Evolutionary conservation across 2,113 vertebrate genomes (phyloP), one percentile per base, ranked within the genome.

Genomic region (Morone chrysops): DNA sequence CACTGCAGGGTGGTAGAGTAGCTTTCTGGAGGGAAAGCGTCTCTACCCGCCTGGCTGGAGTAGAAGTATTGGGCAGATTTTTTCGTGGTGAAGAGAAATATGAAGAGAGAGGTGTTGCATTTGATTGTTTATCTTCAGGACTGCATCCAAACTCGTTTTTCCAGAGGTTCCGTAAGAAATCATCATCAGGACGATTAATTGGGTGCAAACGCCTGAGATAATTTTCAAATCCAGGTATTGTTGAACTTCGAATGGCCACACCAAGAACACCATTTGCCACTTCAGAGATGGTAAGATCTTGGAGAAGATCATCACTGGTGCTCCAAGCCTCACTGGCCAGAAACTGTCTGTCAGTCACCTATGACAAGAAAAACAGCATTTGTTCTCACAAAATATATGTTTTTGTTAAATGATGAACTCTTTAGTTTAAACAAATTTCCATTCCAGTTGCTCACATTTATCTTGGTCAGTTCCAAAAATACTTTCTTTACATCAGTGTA

Each of bases 291-390:
- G 82, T 59, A 1, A 70, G 48, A 56, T 94, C 89, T 71, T 74
- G 60, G 41, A 95, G 71, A 40, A 95, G 71, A 47, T 87, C 47
- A 5, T 65, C 45, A 78, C 90, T 94, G 40, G 93, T 94, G 78
- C 94, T 95, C 94, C 94, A 96, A 18, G 92, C 89, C 80, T 95
- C 94, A 78, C 94, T 94, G 81, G 93, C 94, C 36, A 96, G 65
- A 79, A 95, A 95, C 80, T 94, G 92, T 14, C 92, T 90, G 74
- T 81, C 93, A 4, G 93, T 95, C 66, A 93, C 87, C 91, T 92
- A 41, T 7, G 70, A n/a, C 4, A 1, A 78, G 38, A 57, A 62
- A 22, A 53, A 73, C 0, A 53, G 0, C 12, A 50, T 22, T 76
- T 70, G 10, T 41, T 47, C 20, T 18, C 31, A 31, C 31, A 31